Conservation (phyloP, 2,888 invertebrate species). For the Chalcosyrphus nemorum region DNA sequence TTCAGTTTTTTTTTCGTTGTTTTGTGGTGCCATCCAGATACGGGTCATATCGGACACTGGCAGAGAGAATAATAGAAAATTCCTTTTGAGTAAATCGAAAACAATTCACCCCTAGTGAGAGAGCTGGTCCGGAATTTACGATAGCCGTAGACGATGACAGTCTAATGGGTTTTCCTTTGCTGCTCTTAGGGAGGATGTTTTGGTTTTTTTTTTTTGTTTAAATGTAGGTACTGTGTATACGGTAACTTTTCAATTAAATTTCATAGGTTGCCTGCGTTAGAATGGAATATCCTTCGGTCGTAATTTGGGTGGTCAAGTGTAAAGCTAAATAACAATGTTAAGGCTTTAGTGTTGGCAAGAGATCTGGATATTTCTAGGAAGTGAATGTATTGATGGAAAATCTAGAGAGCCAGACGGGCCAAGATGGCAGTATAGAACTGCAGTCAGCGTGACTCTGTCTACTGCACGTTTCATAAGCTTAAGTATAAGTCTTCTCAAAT, state of each 20-base stretch:
- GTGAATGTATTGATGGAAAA: too few species aligned
- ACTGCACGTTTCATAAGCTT: too few species aligned
- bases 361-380: too few species aligned
- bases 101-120: constrained; percentile 10
- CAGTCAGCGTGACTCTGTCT: too few species aligned
- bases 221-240: neutral
- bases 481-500: too few species aligned
- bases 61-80: constrained; percentile 48
- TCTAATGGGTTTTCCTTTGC: constrained; percentile 20
- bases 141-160: constrained; percentile 5
- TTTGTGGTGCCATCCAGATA: constrained; percentile 25
- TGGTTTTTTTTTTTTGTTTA: neutral
- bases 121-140: constrained; percentile 23
- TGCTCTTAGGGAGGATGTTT: neutral
- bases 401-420: too few species aligned
- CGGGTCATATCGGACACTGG: constrained; percentile 33
- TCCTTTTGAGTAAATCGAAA: constrained; percentile 47
- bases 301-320: too few species aligned
- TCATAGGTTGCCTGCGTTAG: neutral
- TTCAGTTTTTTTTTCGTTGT: constrained; percentile 4
- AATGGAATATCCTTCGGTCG: too few species aligned
- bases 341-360: too few species aligned
- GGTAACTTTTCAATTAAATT: constrained; percentile 4
- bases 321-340: too few species aligned
- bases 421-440: too few species aligned